These are phyloP conservation scores for Lordiphosa fenestrarum DNA, from an alignment of 2,888 invertebrate species.

Conservation along the genomic window DNA sequence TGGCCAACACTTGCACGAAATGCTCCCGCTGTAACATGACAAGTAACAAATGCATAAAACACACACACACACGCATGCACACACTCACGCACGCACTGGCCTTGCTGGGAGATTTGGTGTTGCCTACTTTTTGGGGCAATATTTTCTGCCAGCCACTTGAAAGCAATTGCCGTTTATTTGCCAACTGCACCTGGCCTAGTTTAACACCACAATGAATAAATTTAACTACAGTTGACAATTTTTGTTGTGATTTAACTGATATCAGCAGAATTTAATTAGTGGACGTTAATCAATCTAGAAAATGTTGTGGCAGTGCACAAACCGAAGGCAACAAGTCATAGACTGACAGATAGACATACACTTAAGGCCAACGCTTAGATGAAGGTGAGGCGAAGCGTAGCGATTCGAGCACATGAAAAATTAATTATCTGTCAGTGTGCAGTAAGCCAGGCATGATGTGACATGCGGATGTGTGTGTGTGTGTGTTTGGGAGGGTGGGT, in stretches of 20 bases:
- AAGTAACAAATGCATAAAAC: constrained; percentile 61
- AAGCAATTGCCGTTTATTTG: background rate
- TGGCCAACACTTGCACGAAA: constrained; percentile 38
- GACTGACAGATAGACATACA: background rate
- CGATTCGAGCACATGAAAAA: constrained; percentile 33
- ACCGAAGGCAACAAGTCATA: constrained; percentile 11
- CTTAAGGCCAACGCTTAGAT: background rate
- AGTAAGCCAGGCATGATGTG: constrained; percentile 16
- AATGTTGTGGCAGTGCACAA: background rate
- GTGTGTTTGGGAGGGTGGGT: background rate
- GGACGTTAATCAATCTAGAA: constrained; percentile 31
- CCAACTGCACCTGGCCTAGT: too few species aligned
- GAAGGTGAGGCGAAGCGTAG: constrained; percentile 2
- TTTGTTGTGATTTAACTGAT: background rate
- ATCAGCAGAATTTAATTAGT: constrained; percentile 48
- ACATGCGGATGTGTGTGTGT: background rate
- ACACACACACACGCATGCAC: constrained; percentile 8
- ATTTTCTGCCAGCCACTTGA: constrained; percentile 8
- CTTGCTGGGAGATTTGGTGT: constrained; percentile 20
- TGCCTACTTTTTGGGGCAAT: constrained; percentile 33
- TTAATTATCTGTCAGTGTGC: constrained; percentile 33
- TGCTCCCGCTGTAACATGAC: constrained; percentile 49
- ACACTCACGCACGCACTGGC: background rate
- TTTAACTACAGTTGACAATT: too few species aligned
- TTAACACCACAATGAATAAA: too few species aligned